phyloP scores from a whole-genome alignment of 1,140 invertebrate species.

The Hestina assimilis region DNA sequence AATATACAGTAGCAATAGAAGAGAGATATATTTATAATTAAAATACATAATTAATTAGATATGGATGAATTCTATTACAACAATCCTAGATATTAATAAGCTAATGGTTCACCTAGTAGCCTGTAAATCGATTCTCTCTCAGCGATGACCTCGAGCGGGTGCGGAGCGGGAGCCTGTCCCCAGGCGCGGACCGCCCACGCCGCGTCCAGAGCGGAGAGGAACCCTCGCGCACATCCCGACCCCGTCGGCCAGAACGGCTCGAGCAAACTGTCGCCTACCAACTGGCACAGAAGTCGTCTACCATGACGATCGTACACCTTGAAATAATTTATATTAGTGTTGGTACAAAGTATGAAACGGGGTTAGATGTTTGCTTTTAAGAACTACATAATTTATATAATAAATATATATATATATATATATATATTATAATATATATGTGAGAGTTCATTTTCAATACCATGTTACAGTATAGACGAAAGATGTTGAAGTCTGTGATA shows the following conservation, averaged over 20 bases:
- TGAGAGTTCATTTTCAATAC: no score
- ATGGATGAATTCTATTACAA: no score
- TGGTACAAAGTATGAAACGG: neutral
- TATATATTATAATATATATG: no score
- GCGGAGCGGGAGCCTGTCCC: constrained; percentile 81
- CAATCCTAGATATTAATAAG: neutral
- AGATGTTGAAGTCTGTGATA: no score
- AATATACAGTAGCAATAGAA: no score
- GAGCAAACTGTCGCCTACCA: constrained; percentile 97
- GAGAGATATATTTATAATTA: no score
- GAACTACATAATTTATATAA: no score
- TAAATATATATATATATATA: no score
- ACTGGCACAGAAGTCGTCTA: constrained; percentile 88
- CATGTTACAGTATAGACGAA: no score
- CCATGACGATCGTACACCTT: constrained; percentile 83
- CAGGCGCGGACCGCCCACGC: constrained; percentile 96
- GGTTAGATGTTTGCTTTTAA: no score
- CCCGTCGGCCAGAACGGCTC: constrained; percentile 99
- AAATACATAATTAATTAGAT: neutral
- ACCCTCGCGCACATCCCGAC: constrained; percentile 97
- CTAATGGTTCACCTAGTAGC: constrained; percentile 59
- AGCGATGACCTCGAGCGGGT: constrained; percentile 90
- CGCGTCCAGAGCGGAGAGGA: constrained; percentile 96
- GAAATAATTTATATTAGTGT: neutral
- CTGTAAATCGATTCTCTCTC: constrained; percentile 97